These are phyloP conservation scores for Cheilosia impressa DNA, from an alignment of 2,888 invertebrate species.

Conservation along the genomic window DNA sequence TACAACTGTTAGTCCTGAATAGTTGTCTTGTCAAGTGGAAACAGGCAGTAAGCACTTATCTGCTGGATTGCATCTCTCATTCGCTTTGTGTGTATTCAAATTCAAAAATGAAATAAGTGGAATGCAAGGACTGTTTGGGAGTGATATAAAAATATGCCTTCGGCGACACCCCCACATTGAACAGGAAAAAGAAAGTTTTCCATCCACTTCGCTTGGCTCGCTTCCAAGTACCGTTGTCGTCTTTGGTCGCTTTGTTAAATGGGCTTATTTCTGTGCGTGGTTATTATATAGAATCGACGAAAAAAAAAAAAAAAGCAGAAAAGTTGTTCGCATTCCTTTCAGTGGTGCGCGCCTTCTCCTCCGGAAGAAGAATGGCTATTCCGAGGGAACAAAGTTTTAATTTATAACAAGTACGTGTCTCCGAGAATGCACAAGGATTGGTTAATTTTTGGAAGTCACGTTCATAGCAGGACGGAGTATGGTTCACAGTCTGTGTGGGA, in stretches of 20 bases:
- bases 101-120: slow-evolving; percentile 27
- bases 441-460: slow-evolving; percentile 75
- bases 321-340: slow-evolving; percentile 3
- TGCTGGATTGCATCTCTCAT: slow-evolving; percentile 61
- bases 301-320: background rate
- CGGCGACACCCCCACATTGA: slow-evolving; percentile 16
- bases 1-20: slow-evolving; percentile 66
- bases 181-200: slow-evolving; percentile 46
- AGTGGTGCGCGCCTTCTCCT: slow-evolving; percentile 1
- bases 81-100: slow-evolving; percentile 35
- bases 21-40: slow-evolving; percentile 68
- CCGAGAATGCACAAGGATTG: slow-evolving; percentile 62
- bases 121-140: slow-evolving; percentile 34
- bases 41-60: slow-evolving; percentile 67
- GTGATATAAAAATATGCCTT: slow-evolving; percentile 40
- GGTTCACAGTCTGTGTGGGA: slow-evolving; percentile 18
- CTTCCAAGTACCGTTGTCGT: slow-evolving; percentile 56
- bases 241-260: slow-evolving; percentile 36
- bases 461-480: slow-evolving; percentile 28
- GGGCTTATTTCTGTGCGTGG: slow-evolving; percentile 66
- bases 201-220: slow-evolving; percentile 45
- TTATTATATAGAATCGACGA: slow-evolving; percentile 40
- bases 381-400: slow-evolving; percentile 62
- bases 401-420: slow-evolving; percentile 74
- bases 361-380: slow-evolving; percentile 61